Conservation (phyloP, 2,888 invertebrate species). For the Tholera decimalis region DNA sequence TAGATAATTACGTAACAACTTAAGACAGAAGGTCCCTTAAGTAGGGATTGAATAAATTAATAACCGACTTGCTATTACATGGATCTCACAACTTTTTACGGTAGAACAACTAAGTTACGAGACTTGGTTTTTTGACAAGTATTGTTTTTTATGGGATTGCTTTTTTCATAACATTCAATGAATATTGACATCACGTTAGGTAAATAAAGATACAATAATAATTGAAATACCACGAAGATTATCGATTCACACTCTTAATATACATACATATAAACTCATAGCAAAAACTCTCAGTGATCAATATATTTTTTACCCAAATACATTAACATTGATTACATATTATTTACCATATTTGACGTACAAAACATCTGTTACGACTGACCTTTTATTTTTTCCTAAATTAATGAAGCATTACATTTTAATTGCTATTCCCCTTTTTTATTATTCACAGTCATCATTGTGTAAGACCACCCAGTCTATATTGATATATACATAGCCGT, state of each 20-base stretch:
- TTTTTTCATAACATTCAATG: neutral
- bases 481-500: too few species aligned
- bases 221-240: slow-evolving; percentile 1
- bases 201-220: neutral
- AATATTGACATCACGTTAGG: neutral
- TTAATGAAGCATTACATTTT: slow-evolving; percentile 61
- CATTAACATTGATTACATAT: slow-evolving; percentile 44
- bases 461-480: slow-evolving; percentile 48
- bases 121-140: too few species aligned
- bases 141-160: too few species aligned
- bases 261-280: neutral
- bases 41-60: too few species aligned
- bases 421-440: slow-evolving; percentile 49
- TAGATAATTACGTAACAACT: too few species aligned
- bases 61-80: too few species aligned
- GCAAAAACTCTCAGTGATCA: slow-evolving; percentile 25
- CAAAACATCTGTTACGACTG: slow-evolving; percentile 50
- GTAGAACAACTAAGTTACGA: too few species aligned
- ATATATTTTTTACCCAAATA: slow-evolving; percentile 38
- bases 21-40: too few species aligned
- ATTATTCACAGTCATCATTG: slow-evolving; percentile 29
- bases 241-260: slow-evolving; percentile 2
- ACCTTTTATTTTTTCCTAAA: slow-evolving; percentile 55
- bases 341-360: slow-evolving; percentile 31
- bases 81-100: too few species aligned